Evolutionary conservation across 92 coral and sea anemone species (phyloP), one percentile per base, ranked within the genome.

Genomic region (Plumapathes pennacea): DNA sequence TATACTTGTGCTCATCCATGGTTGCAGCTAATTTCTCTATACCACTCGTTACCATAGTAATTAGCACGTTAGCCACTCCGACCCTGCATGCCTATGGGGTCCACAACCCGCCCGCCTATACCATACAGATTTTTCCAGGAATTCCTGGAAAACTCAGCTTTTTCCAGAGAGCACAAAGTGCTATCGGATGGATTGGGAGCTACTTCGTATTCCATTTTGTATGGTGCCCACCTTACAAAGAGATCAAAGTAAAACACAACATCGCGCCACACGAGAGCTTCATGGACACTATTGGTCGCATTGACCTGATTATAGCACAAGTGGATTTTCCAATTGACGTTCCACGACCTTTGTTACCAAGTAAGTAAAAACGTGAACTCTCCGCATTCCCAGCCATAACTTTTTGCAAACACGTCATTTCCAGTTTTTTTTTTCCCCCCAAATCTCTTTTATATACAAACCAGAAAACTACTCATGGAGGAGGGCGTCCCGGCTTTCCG

Each of bases 1-100:
- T 62, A 25, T 78, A 60, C 56, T 42, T 47, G 18, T 77, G 84
- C 71, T 77, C 84, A 26, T 13, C 23, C 22, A 42, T 77, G 33
- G 59, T 67, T 10, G 84, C 84, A 31, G 84, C 58, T 41, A 58
- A 67, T 31, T 60, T 68, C 50, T 28, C 60, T 39, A 19, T 60
- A 28, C 85, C 72, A 2, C 85, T 68, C 20, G 85, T 78, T 0
- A 52, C 51, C 11, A 57, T 69, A 3, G 21, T 51, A 10, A 30
- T 21, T 54, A 53, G 64, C 18, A 29, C 64, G 1, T 24, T 69
- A 9, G 46, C 38, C 7, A 15, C 77, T 4, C 70, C 71, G 2
- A 21, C 45, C 10, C 17, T 14, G 9, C 27, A 27, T 1, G 17
- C 51, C 0, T 47, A 30, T 34, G 74, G 74, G 33, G n/a, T 78